These are phyloP conservation scores for Decapterus maruadsi DNA, from an alignment of 2,797 vertebrate species.

Conservation along the genomic window DNA sequence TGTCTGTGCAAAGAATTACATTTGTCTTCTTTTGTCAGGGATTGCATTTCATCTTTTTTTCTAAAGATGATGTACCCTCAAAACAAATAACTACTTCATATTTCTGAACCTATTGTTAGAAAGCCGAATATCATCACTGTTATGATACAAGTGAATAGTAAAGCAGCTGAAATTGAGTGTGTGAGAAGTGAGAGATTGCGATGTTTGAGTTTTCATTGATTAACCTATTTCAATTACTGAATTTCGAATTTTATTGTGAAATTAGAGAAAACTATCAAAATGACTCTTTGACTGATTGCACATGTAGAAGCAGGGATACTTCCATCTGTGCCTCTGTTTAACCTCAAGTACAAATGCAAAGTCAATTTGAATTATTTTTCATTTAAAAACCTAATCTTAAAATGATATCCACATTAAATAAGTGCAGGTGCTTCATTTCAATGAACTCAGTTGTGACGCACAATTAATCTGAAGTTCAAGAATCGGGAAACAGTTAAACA, in stretches of 20 bases:
- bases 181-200: background rate
- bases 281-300: background rate
- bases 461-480: background rate
- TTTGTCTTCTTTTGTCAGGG: background rate
- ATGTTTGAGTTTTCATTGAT: background rate
- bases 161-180: slow-evolving; percentile 7
- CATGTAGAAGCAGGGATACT: background rate
- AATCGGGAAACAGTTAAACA: background rate
- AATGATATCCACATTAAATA: background rate
- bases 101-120: background rate
- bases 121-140: background rate
- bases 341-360: background rate
- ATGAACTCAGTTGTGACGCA: background rate
- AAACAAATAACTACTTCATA: background rate
- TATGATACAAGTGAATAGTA: background rate
- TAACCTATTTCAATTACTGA: background rate
- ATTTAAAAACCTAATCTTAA: background rate
- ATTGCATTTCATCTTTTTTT: background rate
- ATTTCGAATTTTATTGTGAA: background rate
- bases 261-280: background rate
- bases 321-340: background rate
- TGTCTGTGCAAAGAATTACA: no score
- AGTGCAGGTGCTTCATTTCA: background rate
- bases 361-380: background rate
- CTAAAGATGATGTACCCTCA: background rate